phyloP scores from a whole-genome alignment of 2,113 vertebrate genomes.

The Shinisaurus crocodilurus region DNA sequence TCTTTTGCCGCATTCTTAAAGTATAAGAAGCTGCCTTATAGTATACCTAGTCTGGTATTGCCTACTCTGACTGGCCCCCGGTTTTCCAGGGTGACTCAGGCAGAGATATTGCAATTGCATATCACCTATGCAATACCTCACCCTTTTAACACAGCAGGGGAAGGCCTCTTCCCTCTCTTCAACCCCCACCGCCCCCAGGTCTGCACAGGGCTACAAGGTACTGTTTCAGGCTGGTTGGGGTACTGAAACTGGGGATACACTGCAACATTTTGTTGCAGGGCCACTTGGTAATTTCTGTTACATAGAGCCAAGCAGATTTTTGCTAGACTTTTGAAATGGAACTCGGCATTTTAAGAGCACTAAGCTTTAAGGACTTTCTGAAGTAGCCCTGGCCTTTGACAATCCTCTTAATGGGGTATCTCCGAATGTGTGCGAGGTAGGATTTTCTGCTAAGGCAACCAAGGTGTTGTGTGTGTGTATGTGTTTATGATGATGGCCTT shows the following conservation, averaged over 20 bases:
- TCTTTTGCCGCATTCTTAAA: background rate
- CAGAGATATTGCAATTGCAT: background rate
- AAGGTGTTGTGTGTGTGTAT: background rate
- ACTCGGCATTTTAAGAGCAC: no score
- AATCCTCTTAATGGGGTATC: background rate
- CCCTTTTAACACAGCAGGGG: background rate
- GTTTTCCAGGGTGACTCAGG: background rate
- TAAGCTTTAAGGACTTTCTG: background rate
- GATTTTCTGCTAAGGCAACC: background rate
- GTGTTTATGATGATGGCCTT: background rate
- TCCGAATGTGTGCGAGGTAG: background rate
- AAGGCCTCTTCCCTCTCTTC: background rate
- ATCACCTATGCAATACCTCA: background rate
- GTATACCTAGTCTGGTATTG: background rate
- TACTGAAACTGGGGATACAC: background rate
- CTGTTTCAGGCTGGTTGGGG: background rate
- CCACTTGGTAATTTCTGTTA: background rate
- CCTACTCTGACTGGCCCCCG: background rate
- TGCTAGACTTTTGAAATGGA: slow-evolving; percentile 5
- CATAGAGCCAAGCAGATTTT: background rate
- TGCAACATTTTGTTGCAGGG: background rate
- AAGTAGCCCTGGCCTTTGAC: background rate
- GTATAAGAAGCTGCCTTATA: background rate
- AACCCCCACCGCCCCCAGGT: background rate
- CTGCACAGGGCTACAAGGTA: background rate